Evolutionary conservation across 2,113 vertebrate species (phyloP).

Genomic region (Ageneiosus marmoratus): DNA sequence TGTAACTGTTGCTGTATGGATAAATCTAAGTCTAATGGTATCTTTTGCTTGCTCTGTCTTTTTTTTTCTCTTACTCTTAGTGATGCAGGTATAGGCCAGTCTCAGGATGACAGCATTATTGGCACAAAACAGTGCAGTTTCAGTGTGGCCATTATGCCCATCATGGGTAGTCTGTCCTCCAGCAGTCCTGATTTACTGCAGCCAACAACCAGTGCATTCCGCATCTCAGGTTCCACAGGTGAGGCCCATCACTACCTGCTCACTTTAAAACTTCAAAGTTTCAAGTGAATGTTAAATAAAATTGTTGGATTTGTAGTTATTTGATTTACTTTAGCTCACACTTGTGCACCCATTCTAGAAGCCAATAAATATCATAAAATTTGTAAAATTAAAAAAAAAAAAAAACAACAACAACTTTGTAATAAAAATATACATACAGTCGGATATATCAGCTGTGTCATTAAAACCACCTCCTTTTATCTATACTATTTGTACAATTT

Average conservation of each 20-base stretch:
- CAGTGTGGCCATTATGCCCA: slow-evolving; percentile 94
- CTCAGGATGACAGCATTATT: slow-evolving; percentile 96
- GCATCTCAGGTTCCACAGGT: slow-evolving; percentile 95
- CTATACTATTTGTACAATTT: too few species aligned
- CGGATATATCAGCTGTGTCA: too few species aligned
- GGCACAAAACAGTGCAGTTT: slow-evolving; percentile 92
- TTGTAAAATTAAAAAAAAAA: too few species aligned
- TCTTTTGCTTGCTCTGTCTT: neutral
- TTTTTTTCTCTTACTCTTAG: slow-evolving; percentile 64
- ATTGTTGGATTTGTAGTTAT: too few species aligned
- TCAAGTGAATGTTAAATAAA: neutral
- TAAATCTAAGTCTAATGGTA: neutral
- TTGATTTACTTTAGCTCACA: too few species aligned
- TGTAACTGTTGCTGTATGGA: neutral
- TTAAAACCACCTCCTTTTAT: too few species aligned
- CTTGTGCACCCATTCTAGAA: too few species aligned
- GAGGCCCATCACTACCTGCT: slow-evolving; percentile 39
- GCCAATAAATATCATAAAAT: too few species aligned
- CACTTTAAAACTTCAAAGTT: neutral
- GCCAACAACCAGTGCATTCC: slow-evolving; percentile 85
- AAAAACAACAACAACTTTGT: too few species aligned
- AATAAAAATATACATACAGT: too few species aligned
- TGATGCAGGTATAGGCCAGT: slow-evolving; percentile 88
- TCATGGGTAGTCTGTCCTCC: slow-evolving; percentile 88
- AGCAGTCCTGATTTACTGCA: slow-evolving; percentile 95